Evolutionary conservation across 2,113 vertebrate genomes (phyloP), one percentile per base, ranked within the genome.

Genomic region (Mormyrus lacerda): DNA sequence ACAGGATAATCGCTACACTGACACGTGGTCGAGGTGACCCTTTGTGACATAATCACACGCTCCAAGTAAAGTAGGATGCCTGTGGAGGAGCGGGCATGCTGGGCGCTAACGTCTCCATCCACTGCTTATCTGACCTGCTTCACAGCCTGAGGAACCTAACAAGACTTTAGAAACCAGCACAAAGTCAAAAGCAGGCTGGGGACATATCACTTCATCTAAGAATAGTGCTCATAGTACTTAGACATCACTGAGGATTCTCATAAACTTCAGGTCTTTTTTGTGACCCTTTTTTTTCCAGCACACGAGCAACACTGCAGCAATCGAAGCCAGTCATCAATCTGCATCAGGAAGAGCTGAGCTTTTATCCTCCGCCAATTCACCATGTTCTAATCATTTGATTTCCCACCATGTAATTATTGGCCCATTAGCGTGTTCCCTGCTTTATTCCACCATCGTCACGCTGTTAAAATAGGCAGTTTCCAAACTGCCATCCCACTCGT

Each of bases 351-450:
- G 83, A 45, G 17, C 50, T 79, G 19, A 27, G 21, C 51, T 51
- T 50, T 13, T 39, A 39, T 51, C 31, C 42, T 83, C 21, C 5
- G 42, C 73, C 76, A 82, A 58, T 89, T 47, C 55, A 3, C 85
- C 4, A 17, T 39, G 13, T 87, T 51, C 50, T 27, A 51, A 87
- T 35, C 47, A 53, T 87, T 86, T 87, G n/a, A 87, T 53, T 87
- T 87, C 50, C 17, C 50, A 53, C 85, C 85, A 53, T 87, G 47
- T 55, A 87, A 87, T 87, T 87, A 87, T 55, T 87, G 85, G 48
- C 15, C n/a, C 11, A 87, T 87, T 51, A 50, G 31, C 24, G n/a
- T 55, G 61, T 87, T 51, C 27, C 47, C 27, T 55, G 48, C 50
- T 53, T 87, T 55, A 87, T 87, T 53, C 50, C 27, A 17, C 31